Base-by-base conservation (phyloP, 2,888 invertebrate genomes). In the Callinectes sapidus region DNA sequence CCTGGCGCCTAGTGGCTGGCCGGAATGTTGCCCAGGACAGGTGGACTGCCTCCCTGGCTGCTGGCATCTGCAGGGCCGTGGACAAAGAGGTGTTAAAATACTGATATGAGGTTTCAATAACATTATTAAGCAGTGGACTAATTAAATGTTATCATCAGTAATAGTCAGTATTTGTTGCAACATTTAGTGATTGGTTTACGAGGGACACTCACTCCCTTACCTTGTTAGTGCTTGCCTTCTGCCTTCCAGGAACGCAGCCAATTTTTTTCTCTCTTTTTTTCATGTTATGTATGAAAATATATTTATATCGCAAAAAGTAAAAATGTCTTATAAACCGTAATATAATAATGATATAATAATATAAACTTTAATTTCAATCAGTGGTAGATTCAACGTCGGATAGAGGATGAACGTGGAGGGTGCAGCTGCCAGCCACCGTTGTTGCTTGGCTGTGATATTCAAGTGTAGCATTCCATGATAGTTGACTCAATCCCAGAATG, bases 1-100 rank as follows among this genome's bases (percentile, higher is more conserved):
- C 48, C 48, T 8, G 48, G 48, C 48, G 10, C 48, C 48, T 5
- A 2, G 32, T 81, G 81, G 81, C 35, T 13, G 10, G 13, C 32
- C 13, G 81, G 81, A 81, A 81, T 81, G 81, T 81, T 81, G 81
- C 10, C 35, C n/a, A 28, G n/a, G 71, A 28, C 71, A 28, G 81
- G 35, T 10, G 32, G 35, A 16, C 35, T 32, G 35, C 35, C 10
- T 35, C 35, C 35, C 32, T 32, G 81, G 3, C 35, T 16, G 35
- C 16, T 35, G 35, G 35, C 81, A 81, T 35, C 81, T 81, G 81
- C 14, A 35, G 18, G 14, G 35, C 35, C 35, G 18, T 14, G 35
- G 35, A 13, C 35, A 18, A 14, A 81, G 81, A 1, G 35, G 81
- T 13, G 16, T 32, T 35, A 14, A 35, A 16, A 18, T 18, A 35